Evolutionary conservation across 2,113 vertebrate species (phyloP).

Genomic region (Okapia johnstoni): DNA sequence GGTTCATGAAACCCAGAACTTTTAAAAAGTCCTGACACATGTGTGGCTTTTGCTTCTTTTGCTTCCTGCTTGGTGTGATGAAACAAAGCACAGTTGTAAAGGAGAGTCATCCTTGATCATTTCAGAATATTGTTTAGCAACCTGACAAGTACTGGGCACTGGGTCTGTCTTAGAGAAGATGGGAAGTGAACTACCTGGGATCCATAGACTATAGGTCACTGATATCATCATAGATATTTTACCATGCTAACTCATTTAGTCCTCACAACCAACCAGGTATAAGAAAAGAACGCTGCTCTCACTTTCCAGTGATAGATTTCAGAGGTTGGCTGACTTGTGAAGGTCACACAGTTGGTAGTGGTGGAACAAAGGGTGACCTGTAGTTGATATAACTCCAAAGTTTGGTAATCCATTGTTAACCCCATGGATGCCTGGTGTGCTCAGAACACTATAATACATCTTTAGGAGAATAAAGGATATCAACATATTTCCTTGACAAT

Average conservation of each 20-base stretch:
- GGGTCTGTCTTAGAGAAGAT: neutral
- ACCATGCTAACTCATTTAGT: neutral
- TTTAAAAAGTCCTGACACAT: neutral
- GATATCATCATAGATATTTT: neutral
- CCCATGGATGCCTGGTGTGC: rapidly evolving
- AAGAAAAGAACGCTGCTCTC: neutral
- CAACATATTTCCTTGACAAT: neutral
- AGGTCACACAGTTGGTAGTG: neutral
- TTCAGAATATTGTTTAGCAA: neutral
- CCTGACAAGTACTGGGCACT: neutral
- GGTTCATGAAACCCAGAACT: neutral
- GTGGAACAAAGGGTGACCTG: neutral
- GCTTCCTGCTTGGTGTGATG: neutral
- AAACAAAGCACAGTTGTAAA: neutral
- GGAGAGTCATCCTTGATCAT: neutral
- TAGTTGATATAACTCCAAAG: neutral
- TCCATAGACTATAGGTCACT: neutral
- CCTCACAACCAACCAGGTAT: neutral
- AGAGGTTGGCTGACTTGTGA: neutral
- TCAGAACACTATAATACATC: neutral
- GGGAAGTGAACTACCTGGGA: neutral
- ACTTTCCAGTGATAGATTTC: neutral
- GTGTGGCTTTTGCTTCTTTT: neutral
- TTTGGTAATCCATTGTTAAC: neutral
- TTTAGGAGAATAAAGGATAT: neutral